Conservation (phyloP, 2,797 vertebrate species). For the Gila robusta region DNA sequence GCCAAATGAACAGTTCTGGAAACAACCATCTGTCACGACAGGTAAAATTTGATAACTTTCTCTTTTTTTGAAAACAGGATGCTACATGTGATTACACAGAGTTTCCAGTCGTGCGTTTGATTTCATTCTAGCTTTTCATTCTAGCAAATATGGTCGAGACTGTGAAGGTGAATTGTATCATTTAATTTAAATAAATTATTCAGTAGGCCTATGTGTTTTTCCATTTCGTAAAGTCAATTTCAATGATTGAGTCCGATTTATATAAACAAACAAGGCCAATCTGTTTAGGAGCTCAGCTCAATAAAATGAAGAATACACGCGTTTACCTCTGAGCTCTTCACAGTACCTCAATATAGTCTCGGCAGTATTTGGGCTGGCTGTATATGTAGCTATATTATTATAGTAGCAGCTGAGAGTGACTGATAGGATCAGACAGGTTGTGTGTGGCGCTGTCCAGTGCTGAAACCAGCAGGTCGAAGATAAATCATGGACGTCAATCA, state of each 20-base stretch:
- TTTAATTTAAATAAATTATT: neutral
- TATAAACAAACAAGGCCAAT: neutral
- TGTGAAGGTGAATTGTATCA: neutral
- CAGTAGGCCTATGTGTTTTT: neutral
- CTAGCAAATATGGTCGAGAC: neutral
- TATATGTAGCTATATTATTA: neutral
- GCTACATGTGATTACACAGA: too few species aligned
- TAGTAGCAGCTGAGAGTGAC: neutral
- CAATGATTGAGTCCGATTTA: neutral
- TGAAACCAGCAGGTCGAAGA: neutral
- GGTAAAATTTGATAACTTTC: too few species aligned
- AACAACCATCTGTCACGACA: too few species aligned
- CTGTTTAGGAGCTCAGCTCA: neutral
- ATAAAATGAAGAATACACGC: neutral
- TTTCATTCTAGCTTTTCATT: neutral
- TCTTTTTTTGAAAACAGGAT: neutral
- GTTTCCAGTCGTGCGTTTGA: neutral
- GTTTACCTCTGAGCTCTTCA: neutral
- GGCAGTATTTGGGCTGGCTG: neutral
- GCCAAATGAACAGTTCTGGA: neutral
- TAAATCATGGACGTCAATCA: neutral
- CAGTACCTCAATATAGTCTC: neutral
- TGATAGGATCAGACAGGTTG: neutral
- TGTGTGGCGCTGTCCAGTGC: constrained; percentile 1
- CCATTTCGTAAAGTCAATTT: too few species aligned